phyloP scores from a whole-genome alignment of 2,888 invertebrate genomes.

The Junonia oenone region DNA sequence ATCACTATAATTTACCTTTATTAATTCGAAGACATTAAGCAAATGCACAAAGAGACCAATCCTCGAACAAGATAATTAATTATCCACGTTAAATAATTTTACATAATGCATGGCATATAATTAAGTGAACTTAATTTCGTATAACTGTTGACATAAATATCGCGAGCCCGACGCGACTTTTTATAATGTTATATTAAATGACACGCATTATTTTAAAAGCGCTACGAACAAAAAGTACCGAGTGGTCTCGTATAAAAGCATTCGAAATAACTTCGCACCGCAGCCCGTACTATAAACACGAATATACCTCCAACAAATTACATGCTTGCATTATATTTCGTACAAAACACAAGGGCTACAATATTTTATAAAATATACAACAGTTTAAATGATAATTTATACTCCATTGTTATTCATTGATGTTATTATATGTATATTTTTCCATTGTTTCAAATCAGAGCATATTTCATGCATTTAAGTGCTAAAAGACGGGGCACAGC shows the following conservation, averaged over 20 bases:
- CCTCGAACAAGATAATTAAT: not conserved
- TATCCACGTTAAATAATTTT: not conserved
- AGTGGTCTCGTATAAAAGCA: slow-evolving; percentile 8
- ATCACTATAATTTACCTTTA: too few species aligned
- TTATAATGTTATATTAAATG: slow-evolving; percentile 5
- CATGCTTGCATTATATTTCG: slow-evolving; percentile 46
- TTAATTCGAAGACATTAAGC: too few species aligned
- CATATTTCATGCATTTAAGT: slow-evolving; percentile 79
- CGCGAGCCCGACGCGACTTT: not conserved
- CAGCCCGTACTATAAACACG: slow-evolving; percentile 37
- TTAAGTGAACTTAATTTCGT: slow-evolving; percentile 1
- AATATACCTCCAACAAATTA: slow-evolving; percentile 48
- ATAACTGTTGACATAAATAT: slow-evolving; percentile 10
- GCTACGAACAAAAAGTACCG: slow-evolving; percentile 8
- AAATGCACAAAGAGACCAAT: too few species aligned
- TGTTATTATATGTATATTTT: slow-evolving; percentile 80
- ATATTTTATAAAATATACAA: slow-evolving; percentile 79
- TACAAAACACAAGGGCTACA: slow-evolving; percentile 68
- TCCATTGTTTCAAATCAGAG: slow-evolving; percentile 80
- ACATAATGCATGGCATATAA: not conserved
- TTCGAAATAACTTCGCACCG: slow-evolving; percentile 17
- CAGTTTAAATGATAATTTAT: slow-evolving; percentile 80
- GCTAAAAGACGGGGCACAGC: slow-evolving; percentile 53
- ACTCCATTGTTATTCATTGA: slow-evolving; percentile 80
- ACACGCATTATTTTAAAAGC: slow-evolving; percentile 8